These are phyloP conservation scores for Lagorchestes hirsutus DNA, from an alignment of 2,797 vertebrate species.

Conservation along the genomic window DNA sequence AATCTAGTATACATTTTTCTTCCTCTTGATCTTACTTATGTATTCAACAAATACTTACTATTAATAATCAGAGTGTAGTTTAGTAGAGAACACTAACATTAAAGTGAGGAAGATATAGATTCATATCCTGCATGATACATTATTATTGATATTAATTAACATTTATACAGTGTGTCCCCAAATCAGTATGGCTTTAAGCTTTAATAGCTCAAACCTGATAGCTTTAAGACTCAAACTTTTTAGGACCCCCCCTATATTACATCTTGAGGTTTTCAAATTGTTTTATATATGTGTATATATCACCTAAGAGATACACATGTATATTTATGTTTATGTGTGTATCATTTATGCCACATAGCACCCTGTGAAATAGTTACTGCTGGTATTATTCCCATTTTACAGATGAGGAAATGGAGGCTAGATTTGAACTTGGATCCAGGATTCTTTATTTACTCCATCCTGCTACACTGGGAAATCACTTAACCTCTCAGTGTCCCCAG, in stretches of 20 bases:
- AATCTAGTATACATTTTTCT: not conserved
- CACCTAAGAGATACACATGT: not conserved
- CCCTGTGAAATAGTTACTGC: no score
- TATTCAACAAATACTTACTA: not conserved
- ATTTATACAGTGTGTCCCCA: not conserved
- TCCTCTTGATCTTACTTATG: not conserved
- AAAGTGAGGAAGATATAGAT: not conserved
- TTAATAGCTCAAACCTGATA: not conserved
- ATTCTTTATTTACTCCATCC: not conserved
- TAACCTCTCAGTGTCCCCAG: not conserved
- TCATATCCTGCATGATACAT: not conserved
- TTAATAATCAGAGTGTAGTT: not conserved
- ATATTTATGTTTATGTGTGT: not conserved
- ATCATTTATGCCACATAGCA: not conserved
- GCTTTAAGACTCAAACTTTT: not conserved
- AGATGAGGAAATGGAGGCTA: not conserved
- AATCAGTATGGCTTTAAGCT: not conserved
- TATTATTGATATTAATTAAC: not conserved
- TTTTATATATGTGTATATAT: no score
- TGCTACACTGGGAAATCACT: not conserved
- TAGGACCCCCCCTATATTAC: not conserved
- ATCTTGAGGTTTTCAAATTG: no score
- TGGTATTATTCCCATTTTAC: not conserved
- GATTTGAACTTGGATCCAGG: not conserved
- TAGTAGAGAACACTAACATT: not conserved